These are phyloP conservation scores for Arvicanthis niloticus DNA, from an alignment of 2,113 vertebrate species.

Conservation along the genomic window DNA sequence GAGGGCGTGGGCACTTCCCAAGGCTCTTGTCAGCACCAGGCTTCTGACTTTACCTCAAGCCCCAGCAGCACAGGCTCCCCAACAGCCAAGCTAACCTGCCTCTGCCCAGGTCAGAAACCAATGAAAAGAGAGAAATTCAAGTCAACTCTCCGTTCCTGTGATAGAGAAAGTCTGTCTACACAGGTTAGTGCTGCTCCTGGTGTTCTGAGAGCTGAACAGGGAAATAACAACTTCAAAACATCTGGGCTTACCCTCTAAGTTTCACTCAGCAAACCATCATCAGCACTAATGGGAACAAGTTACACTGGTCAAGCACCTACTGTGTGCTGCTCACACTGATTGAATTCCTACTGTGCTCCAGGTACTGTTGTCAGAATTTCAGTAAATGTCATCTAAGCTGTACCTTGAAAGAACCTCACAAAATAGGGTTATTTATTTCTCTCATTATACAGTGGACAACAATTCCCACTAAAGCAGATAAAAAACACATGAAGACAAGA, in stretches of 20 bases:
- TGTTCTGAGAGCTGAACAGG: background rate
- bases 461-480: background rate
- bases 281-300: background rate
- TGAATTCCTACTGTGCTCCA: background rate
- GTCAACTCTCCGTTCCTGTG: background rate
- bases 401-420: background rate
- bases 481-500: background rate
- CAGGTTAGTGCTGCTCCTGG: slow-evolving; percentile 59
- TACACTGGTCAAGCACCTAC: background rate
- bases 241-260: background rate
- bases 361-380: background rate
- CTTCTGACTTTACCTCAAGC: background rate
- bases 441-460: no score
- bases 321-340: background rate
- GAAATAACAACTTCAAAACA: background rate
- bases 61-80: background rate
- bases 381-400: no score
- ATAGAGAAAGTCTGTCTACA: background rate
- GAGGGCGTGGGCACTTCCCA: background rate
- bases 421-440: no score
- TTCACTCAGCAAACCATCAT: no score
- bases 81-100: background rate
- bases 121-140: background rate
- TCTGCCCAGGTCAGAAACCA: background rate
- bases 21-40: background rate